Evolutionary conservation across 2,888 invertebrate species (phyloP), one percentile per base, ranked within the genome.

Genomic region (Rhagonycha lutea): DNA sequence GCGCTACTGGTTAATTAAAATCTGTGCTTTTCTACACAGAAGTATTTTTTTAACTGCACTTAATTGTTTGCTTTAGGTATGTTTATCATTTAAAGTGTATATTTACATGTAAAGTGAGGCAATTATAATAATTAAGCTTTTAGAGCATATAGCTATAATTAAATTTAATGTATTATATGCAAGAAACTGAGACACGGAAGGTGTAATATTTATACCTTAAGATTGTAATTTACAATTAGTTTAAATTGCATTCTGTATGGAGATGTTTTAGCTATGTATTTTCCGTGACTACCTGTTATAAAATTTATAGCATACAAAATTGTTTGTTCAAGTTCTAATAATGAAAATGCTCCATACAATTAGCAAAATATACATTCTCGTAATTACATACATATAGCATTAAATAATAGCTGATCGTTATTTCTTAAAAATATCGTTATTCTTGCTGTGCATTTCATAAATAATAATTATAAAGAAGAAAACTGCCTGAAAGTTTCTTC

Each of bases 141-240:
- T 65, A 14, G 67, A 72, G 12, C 67, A 67, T 68, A 29, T 28
- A 61, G 63, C 69, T 69, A 69, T 73, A 69, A 73, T 68, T 73
- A 29, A 28, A 32, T 61, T 68, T 69, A 24, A n/a, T 75, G 60
- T 65, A 65, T 24, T 63, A 32, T 72, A 65, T 63, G 72, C 61
- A 75, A 63, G 62, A 73, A 73, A 68, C 32, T 73, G 75, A 69
- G 69, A 69, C 69, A 24, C 32, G 32, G 71, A 75, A 69, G 69
- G 69, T 75, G 75, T 75, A 68, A 75, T 62, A 70, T 70, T 62
- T 63, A 62, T 74, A 61, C 72, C 29, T 61, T 32, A 47, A 26
- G 73, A 73, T 62, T 26, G 24, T 73, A 28, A 73, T 74, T 70
- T 70, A 61, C 61, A 65, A 70, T 70, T 70, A 61, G 60, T 70